Conservation (phyloP, 2,888 invertebrate genomes). For the Sphinx pinastri region DNA sequence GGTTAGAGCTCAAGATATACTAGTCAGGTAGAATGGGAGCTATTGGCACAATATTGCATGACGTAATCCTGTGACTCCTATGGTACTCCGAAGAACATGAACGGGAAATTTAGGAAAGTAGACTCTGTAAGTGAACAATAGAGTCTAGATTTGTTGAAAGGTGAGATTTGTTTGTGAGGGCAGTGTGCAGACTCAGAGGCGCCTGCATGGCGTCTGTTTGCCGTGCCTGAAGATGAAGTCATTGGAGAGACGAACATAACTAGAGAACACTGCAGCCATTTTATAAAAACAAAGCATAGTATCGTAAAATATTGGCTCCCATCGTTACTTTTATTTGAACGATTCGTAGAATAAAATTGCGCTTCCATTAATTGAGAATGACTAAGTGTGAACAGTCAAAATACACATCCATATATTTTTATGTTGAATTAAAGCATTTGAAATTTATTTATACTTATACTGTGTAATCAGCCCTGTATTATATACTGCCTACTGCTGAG, state of each 20-base stretch:
- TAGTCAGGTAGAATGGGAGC: constrained; percentile 46
- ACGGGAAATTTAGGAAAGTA: constrained; percentile 33
- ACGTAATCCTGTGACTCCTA: constrained; percentile 57
- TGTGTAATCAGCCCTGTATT: too few relatives aligned
- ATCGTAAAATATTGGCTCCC: not conserved
- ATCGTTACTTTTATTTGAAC: not conserved
- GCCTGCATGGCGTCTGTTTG: constrained; percentile 50
- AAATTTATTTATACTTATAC: too few relatives aligned
- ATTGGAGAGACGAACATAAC: constrained; percentile 32
- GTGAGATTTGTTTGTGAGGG: constrained; percentile 37
- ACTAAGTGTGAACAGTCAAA: too few relatives aligned
- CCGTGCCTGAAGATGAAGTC: constrained; percentile 47
- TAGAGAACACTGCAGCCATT: constrained; percentile 20
- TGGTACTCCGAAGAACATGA: constrained; percentile 35
- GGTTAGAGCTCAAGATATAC: constrained; percentile 44
- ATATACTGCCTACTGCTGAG: too few relatives aligned
- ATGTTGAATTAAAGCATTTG: too few relatives aligned
- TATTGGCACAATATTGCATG: constrained; percentile 56
- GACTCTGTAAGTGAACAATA: constrained; percentile 32
- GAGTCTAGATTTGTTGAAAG: constrained; percentile 12
- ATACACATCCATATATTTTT: too few relatives aligned
- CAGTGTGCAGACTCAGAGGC: constrained; percentile 57
- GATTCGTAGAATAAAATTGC: not conserved
- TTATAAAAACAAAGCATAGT: not conserved
- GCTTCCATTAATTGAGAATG: too few relatives aligned